A percentile compares a stretch with the other conserved stretches of the same genome.
Evolutionary conservation across 2,888 invertebrate genomes (phyloP).

Genomic region (Ormyrus labotus): DNA sequence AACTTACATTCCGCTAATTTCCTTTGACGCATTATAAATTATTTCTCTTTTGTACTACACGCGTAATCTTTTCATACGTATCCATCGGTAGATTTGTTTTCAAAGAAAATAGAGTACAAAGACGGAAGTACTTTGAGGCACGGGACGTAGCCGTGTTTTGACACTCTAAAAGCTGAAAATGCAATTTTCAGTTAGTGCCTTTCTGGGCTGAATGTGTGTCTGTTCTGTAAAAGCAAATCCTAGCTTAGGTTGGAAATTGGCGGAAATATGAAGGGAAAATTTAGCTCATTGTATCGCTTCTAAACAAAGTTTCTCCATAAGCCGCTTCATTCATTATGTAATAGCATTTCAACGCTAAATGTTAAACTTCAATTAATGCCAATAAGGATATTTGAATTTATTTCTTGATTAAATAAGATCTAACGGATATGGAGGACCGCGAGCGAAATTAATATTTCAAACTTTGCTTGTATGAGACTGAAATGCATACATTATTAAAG

Average conservation of each 20-base stretch:
- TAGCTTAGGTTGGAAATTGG: slow-evolving; percentile 19
- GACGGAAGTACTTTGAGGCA: slow-evolving; percentile 3
- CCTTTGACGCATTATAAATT: too few species aligned
- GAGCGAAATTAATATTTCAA: too few species aligned
- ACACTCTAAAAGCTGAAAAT: slow-evolving; percentile 20
- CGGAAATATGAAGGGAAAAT: slow-evolving; percentile 30
- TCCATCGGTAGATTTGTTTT: neutral
- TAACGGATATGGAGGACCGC: too few species aligned
- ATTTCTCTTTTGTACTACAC: neutral
- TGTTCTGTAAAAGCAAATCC: slow-evolving; percentile 6
- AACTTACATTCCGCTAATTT: too few species aligned
- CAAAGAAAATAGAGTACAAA: too few species aligned
- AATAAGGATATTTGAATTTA: neutral
- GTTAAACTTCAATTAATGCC: neutral
- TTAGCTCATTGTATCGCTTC: slow-evolving; percentile 13
- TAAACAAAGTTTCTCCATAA: slow-evolving; percentile 5
- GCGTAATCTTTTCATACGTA: neutral
- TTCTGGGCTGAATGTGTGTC: neutral
- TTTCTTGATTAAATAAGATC: too few species aligned
- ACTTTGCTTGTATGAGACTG: too few species aligned
- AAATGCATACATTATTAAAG: too few species aligned
- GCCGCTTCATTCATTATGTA: slow-evolving; percentile 2
- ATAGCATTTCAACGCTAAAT: neutral
- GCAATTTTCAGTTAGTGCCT: slow-evolving; percentile 22
- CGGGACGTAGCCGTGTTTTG: neutral